These are phyloP conservation scores for Microctonus hyperodae DNA, from an alignment of 2,888 invertebrate species.

Conservation along the genomic window DNA sequence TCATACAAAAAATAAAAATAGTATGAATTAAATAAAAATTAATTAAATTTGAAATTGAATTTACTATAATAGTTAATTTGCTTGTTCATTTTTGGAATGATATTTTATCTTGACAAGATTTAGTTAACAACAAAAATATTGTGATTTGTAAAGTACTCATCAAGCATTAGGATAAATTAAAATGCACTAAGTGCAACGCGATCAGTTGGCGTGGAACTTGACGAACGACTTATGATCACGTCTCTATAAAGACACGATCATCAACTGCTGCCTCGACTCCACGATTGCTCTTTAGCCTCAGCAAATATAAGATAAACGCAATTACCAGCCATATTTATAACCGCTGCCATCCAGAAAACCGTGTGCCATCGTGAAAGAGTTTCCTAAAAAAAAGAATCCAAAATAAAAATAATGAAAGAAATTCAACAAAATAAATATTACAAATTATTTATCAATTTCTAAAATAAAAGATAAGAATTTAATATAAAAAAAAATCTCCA, in stretches of 20 bases:
- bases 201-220: slow-evolving; percentile 48
- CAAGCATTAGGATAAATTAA: slow-evolving; percentile 35
- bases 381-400: slow-evolving; percentile 66
- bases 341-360: slow-evolving; percentile 83
- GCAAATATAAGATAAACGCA: slow-evolving; percentile 81
- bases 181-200: slow-evolving; percentile 51
- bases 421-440: too few species aligned
- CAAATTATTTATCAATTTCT: too few species aligned
- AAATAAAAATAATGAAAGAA: background rate
- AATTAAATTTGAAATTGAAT: background rate
- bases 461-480: too few species aligned
- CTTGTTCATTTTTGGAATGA: background rate
- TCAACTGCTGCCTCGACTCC: slow-evolving; percentile 65
- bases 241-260: slow-evolving; percentile 49
- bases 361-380: slow-evolving; percentile 77
- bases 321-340: slow-evolving; percentile 77
- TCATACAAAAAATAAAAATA: background rate
- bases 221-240: slow-evolving; percentile 16
- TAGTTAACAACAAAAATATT: slow-evolving; percentile 23
- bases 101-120: background rate
- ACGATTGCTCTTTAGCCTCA: slow-evolving; percentile 78
- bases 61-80: background rate
- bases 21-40: background rate
- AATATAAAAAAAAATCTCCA: too few species aligned
- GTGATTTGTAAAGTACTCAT: background rate